Evolutionary conservation across 2,888 invertebrate genomes (phyloP).

Genomic region (Bellardia pandia): DNA sequence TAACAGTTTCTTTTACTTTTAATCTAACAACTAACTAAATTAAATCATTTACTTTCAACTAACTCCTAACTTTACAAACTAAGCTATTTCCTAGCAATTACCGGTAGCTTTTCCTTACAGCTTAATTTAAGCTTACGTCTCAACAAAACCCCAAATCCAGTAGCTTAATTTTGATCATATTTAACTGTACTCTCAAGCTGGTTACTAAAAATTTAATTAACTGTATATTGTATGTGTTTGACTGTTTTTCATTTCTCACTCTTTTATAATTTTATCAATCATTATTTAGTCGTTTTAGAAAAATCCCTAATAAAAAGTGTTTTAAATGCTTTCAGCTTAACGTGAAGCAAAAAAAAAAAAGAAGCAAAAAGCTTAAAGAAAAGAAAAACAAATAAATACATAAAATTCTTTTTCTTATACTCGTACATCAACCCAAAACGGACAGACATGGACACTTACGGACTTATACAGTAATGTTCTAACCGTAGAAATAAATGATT

Average conservation of each 20-base stretch:
- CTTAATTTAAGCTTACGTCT: constrained; percentile 38
- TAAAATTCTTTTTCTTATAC: background rate
- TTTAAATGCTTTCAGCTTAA: constrained; percentile 67
- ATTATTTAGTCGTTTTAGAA: constrained; percentile 52
- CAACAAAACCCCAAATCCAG: constrained; percentile 28
- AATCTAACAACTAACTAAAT: no score
- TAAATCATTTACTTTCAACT: no score
- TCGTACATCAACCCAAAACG: background rate
- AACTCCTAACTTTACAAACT: background rate
- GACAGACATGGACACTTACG: background rate
- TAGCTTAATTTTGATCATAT: constrained; percentile 27
- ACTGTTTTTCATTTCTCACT: constrained; percentile 30
- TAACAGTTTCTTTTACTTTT: background rate
- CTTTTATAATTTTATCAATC: constrained; percentile 64
- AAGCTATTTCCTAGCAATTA: background rate
- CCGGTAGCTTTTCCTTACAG: constrained; percentile 50
- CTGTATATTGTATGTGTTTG: constrained; percentile 31
- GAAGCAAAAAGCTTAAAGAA: background rate
- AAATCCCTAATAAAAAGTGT: constrained; percentile 70
- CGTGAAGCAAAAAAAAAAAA: background rate
- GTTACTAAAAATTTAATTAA: constrained; percentile 58
- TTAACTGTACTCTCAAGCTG: constrained; percentile 42
- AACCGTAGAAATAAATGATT: constrained; percentile 59
- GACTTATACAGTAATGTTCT: constrained; percentile 15
- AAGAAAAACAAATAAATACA: constrained; percentile 18